Percentiles rank a stretch among this genome's conserved stretches.
Conservation (phyloP, 2,113 vertebrate genomes). For the Neopipo cinnamomea region DNA sequence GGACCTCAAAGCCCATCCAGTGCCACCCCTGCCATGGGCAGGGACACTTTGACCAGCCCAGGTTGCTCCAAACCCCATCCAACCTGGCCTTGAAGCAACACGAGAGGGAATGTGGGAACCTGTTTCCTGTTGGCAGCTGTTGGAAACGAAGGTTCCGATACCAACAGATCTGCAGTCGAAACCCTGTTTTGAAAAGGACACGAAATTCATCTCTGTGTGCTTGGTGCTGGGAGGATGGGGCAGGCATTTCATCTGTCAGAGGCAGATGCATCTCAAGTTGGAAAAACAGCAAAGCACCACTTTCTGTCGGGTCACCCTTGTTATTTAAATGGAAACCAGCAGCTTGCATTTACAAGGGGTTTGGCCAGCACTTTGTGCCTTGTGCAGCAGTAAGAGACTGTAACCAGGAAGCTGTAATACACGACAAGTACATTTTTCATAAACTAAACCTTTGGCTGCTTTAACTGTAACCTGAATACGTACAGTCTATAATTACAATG, state of each 20-base stretch:
- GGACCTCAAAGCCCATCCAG: neutral
- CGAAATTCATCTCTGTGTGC: neutral
- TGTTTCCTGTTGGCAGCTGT: neutral
- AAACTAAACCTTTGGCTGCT: neutral
- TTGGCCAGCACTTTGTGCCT: neutral
- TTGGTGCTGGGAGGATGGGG: neutral
- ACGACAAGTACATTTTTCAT: neutral
- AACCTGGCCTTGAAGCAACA: neutral
- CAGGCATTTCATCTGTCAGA: neutral
- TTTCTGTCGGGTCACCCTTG: neutral
- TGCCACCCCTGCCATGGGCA: neutral
- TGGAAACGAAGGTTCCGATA: neutral
- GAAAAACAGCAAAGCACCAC: neutral
- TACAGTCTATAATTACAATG: neutral
- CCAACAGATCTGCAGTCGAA: neutral
- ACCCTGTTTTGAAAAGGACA: fast-evolving
- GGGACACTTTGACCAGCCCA: neutral
- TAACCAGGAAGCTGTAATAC: neutral
- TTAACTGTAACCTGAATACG: neutral
- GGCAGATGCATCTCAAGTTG: neutral
- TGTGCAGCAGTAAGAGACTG: neutral
- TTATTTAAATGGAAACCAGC: neutral
- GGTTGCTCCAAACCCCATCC: neutral
- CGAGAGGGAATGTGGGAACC: neutral
- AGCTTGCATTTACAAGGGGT: neutral